Percentiles rank a stretch among this genome's conserved stretches.
phyloP scores from a whole-genome alignment of 2,888 invertebrate genomes.

The Helobdella robusta region DNA sequence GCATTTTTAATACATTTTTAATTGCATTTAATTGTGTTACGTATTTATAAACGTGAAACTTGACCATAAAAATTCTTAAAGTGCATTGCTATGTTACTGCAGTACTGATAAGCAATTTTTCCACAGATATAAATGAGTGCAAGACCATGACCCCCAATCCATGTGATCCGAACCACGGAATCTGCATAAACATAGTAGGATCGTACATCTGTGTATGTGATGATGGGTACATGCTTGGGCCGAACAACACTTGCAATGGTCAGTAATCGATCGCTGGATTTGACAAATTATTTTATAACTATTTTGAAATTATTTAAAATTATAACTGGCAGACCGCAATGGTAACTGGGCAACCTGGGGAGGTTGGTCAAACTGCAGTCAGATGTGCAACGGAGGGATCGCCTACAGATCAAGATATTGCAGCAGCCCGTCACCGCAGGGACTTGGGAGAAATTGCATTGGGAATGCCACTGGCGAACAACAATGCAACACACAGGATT shows the following conservation, averaged over 20 bases:
- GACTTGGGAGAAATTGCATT: constrained; percentile 25
- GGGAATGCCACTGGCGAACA: constrained; percentile 19
- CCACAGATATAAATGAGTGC: constrained; percentile 24
- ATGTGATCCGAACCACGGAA: constrained; percentile 16
- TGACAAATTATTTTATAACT: background rate
- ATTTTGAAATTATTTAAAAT: background rate
- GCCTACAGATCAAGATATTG: constrained; percentile 23
- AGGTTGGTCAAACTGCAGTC: constrained; percentile 25
- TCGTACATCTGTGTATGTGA: constrained; percentile 17
- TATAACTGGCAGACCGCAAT: constrained; percentile 21
- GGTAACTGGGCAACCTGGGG: constrained; percentile 30
- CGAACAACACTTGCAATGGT: constrained; percentile 23
- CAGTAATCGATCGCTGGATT: no score
- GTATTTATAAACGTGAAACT: no score
- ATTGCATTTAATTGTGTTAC: no score
- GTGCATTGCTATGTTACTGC: no score
- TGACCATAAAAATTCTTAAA: no score
- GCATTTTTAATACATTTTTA: no score
- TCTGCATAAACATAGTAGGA: constrained; percentile 17
- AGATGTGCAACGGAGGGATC: constrained; percentile 27
- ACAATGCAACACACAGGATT: constrained; percentile 28
- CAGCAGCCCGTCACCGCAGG: constrained; percentile 22
- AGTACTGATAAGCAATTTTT: background rate
- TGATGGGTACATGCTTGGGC: constrained; percentile 22
- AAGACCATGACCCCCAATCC: background rate